These are phyloP conservation scores for Cephus spinipes DNA, from an alignment of 2,888 invertebrate genomes.

Conservation along the genomic window DNA sequence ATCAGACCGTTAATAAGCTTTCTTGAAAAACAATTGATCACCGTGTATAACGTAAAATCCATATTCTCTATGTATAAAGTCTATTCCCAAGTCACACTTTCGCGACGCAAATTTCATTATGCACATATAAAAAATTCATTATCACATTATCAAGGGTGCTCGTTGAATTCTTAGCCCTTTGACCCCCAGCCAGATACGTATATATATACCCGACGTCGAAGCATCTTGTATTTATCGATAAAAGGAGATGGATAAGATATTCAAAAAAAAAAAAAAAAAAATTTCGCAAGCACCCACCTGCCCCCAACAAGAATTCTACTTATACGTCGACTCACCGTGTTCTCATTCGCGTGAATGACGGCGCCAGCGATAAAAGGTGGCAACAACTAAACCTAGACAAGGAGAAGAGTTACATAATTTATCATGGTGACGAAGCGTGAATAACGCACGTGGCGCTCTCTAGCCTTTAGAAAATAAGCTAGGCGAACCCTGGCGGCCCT, in stretches of 20 bases:
- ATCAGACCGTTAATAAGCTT: background rate
- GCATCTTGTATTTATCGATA: background rate
- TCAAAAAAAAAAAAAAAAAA: background rate
- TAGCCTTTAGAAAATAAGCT: constrained; percentile 2
- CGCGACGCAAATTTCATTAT: background rate
- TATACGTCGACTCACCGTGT: constrained; percentile 3
- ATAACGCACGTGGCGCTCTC: constrained; percentile 2
- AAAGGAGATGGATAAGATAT: background rate
- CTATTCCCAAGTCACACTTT: background rate
- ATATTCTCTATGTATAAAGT: background rate
- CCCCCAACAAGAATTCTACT: background rate
- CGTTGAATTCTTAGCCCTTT: background rate
- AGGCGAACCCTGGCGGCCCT: background rate
- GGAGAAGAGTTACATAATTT: background rate
- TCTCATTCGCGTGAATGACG: background rate
- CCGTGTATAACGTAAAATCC: background rate
- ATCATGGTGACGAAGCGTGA: constrained; percentile 7
- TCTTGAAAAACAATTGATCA: background rate
- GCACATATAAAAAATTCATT: background rate
- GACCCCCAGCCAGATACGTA: too few relatives aligned
- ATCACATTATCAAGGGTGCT: background rate
- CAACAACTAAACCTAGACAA: background rate
- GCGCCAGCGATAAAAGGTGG: background rate
- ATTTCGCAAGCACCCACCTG: background rate
- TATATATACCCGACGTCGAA: background rate